Conservation (phyloP, 2,888 invertebrate genomes). For the Eupithecia pulchellata region DNA sequence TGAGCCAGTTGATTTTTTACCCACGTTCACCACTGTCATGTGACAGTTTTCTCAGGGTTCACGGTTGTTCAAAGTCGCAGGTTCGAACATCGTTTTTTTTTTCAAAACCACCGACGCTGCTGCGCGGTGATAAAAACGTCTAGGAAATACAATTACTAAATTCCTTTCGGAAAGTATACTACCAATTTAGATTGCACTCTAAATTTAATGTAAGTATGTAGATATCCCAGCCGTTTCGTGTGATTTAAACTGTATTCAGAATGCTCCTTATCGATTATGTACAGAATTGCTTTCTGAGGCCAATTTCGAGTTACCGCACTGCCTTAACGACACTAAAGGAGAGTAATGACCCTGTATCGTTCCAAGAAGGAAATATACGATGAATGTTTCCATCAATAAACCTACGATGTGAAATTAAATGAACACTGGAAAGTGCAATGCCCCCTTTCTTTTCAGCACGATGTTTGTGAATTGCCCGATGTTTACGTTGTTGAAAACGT, state of each 20-base stretch:
- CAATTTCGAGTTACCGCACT: slow-evolving; percentile 25
- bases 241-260: slow-evolving; percentile 27
- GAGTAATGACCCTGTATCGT: slow-evolving; percentile 15
- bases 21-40: no score
- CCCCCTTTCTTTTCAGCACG: not conserved
- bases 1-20: no score
- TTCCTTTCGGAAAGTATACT: not conserved
- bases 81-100: not conserved
- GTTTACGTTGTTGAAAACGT: not conserved
- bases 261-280: slow-evolving; percentile 22
- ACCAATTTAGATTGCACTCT: not conserved
- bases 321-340: slow-evolving; percentile 17
- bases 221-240: slow-evolving; percentile 17
- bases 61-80: not conserved
- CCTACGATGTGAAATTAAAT: not conserved
- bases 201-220: slow-evolving; percentile 10
- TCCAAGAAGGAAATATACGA: not conserved
- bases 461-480: not conserved
- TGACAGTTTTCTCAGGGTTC: no score
- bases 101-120: not conserved
- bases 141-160: not conserved
- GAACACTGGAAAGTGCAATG: not conserved
- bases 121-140: not conserved
- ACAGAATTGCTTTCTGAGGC: slow-evolving; percentile 26
- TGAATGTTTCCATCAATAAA: not conserved